Percentiles rank a stretch among this genome's conserved stretches.
Conservation (phyloP, 2,113 vertebrate genomes). For the Amazona guildingii region DNA sequence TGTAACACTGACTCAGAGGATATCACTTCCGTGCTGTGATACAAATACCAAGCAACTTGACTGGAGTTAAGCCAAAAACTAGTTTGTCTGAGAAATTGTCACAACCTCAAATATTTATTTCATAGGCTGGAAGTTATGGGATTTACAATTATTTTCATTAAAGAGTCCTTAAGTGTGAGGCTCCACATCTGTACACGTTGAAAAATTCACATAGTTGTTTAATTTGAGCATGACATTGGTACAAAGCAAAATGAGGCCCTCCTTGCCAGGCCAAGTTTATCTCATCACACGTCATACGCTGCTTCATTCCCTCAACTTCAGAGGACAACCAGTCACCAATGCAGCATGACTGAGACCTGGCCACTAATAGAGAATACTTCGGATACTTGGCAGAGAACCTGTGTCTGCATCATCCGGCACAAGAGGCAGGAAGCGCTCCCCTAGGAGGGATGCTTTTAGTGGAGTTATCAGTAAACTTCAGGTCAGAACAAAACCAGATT, state of each 20-base stretch:
- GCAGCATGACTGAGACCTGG: neutral
- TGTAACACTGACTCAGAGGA: neutral
- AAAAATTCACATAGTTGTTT: neutral
- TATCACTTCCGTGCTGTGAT: neutral
- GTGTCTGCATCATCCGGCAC: neutral
- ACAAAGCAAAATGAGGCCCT: neutral
- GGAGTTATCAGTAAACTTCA: neutral
- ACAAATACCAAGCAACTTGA: neutral
- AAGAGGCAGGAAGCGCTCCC: neutral
- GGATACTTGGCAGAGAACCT: neutral
- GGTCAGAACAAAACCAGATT: neutral
- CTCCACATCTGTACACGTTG: neutral
- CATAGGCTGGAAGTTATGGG: neutral
- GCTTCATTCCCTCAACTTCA: neutral
- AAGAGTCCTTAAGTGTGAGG: neutral
- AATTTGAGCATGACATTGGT: neutral
- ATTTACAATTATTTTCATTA: neutral
- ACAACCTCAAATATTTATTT: neutral
- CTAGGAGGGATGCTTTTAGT: neutral
- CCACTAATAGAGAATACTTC: neutral
- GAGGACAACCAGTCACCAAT: neutral
- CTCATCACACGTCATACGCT: neutral
- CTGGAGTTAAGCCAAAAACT: neutral
- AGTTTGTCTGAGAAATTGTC: neutral
- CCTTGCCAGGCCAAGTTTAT: neutral